phyloP scores from a whole-genome alignment of 1,140 invertebrate genomes.

The Carposina sasakii region DNA sequence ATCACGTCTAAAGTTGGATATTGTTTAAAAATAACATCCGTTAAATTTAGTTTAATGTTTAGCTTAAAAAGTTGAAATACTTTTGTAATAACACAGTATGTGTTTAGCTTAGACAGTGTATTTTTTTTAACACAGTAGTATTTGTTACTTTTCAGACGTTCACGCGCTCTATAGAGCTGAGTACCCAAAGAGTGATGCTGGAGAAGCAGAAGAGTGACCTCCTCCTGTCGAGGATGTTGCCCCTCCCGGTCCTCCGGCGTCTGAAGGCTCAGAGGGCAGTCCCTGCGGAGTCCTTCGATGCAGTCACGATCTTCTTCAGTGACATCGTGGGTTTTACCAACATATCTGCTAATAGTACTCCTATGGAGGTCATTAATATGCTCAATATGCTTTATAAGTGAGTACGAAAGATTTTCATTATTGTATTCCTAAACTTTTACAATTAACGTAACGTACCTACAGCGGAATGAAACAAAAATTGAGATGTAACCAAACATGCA shows the following conservation, averaged over 20 bases:
- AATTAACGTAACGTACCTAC: too few species aligned
- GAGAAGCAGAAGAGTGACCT: constrained; percentile 85
- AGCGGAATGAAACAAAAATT: too few species aligned
- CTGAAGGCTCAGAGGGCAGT: constrained; percentile 78
- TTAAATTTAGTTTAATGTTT: too few species aligned
- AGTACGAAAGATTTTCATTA: too few species aligned
- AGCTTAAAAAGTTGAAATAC: too few species aligned
- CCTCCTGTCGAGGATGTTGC: constrained; percentile 82
- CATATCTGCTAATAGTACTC: constrained; percentile 81
- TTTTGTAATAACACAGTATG: too few species aligned
- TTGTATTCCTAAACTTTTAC: too few species aligned
- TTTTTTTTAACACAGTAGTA: too few species aligned
- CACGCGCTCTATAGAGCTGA: constrained; percentile 80
- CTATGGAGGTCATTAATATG: constrained; percentile 78
- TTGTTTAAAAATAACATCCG: too few species aligned
- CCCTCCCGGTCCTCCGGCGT: constrained; percentile 77
- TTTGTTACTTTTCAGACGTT: constrained; percentile 76
- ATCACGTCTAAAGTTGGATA: too few species aligned
- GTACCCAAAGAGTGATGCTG: constrained; percentile 80
- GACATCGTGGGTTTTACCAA: constrained; percentile 88
- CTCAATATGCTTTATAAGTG: constrained; percentile 64
- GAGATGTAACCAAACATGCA: too few species aligned
- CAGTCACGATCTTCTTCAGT: constrained; percentile 86
- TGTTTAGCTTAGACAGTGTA: too few species aligned
- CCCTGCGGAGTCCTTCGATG: constrained; percentile 80